These are phyloP conservation scores for Lepisosteus osseus DNA, from an alignment of 2,113 vertebrate genomes.

Conservation along the genomic window DNA sequence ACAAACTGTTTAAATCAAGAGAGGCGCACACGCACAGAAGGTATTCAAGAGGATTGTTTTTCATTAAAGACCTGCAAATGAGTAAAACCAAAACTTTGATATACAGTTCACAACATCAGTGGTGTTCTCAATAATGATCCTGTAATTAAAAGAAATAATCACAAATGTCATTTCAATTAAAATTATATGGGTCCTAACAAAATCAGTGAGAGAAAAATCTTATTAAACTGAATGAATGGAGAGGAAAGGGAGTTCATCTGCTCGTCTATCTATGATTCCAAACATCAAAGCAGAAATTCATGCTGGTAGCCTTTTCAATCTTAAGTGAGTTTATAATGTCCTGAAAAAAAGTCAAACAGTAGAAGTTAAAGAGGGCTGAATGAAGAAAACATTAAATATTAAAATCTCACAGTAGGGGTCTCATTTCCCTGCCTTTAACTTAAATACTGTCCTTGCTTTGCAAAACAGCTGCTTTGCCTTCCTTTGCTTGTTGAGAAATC, in stretches of 20 bases:
- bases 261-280: slow-evolving; percentile 13
- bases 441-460: neutral
- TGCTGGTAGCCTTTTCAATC: slow-evolving; percentile 18
- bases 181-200: neutral
- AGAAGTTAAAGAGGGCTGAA: neutral
- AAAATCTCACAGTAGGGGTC: slow-evolving; percentile 7
- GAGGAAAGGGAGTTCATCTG: slow-evolving; percentile 13
- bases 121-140: neutral
- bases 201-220: neutral
- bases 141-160: neutral
- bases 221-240: slow-evolving; percentile 7
- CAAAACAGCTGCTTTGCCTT: no score
- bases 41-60: no score
- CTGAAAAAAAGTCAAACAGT: slow-evolving; percentile 8
- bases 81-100: no score
- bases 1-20: no score
- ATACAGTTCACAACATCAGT: neutral
- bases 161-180: neutral
- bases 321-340: slow-evolving; percentile 18
- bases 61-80: no score
- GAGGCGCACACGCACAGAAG: no score
- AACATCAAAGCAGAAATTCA: slow-evolving; percentile 22
- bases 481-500: no score
- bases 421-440: neutral
- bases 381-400: slow-evolving; percentile 11